Evolutionary conservation across 1,140 invertebrate genomes (phyloP).

Genomic region (Gyrodactylus bullatarudis): DNA sequence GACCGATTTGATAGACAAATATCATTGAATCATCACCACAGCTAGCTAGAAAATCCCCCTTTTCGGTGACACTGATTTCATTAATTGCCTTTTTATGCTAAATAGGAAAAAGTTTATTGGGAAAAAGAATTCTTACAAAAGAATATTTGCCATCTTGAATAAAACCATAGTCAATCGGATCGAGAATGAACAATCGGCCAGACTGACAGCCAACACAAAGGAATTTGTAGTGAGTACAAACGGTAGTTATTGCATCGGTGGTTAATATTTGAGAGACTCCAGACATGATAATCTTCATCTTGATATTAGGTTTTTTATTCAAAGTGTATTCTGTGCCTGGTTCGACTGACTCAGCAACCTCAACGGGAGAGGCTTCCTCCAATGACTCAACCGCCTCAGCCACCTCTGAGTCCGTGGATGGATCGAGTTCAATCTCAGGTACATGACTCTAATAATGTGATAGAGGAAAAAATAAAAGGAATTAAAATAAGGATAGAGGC

Average conservation of each 20-base stretch:
- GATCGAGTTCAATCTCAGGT: too few species aligned
- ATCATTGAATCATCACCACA: neutral
- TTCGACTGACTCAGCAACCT: neutral
- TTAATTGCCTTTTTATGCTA: neutral
- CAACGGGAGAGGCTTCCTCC: neutral
- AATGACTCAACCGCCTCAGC: too few species aligned
- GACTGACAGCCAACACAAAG: neutral
- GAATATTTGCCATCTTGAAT: neutral
- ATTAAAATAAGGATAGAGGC: neutral
- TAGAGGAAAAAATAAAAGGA: neutral
- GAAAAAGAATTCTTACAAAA: neutral
- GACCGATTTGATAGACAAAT: neutral
- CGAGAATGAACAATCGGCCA: neutral
- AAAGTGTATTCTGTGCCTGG: neutral
- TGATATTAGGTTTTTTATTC: neutral
- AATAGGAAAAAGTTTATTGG: neutral
- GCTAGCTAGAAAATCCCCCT: neutral
- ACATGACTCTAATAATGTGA: too few species aligned
- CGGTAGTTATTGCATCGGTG: neutral
- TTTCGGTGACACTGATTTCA: neutral
- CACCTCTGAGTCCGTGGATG: too few species aligned
- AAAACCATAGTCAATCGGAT: neutral
- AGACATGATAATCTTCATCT: neutral
- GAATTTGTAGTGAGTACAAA: neutral
- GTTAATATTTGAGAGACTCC: neutral